A percentile compares a stretch with the other conserved stretches of the same genome.
phyloP scores from a whole-genome alignment of 1,140 invertebrate species.

The Neomicropteryx cornuta region DNA sequence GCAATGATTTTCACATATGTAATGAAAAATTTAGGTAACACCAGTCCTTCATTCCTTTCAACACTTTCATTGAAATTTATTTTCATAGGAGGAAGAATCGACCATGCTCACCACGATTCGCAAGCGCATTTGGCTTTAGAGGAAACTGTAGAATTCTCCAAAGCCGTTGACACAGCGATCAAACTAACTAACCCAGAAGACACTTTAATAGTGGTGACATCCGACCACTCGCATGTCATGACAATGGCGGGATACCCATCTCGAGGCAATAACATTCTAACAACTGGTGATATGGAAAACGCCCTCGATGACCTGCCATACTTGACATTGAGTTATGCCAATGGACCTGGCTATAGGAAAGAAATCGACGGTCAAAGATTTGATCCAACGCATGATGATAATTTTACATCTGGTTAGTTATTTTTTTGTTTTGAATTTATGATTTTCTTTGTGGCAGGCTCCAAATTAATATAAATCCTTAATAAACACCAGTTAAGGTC shows the following conservation, averaged over 20 bases:
- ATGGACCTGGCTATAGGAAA: constrained; percentile 30
- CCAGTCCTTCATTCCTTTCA: too few species aligned
- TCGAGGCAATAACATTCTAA: constrained; percentile 42
- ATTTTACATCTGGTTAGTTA: too few species aligned
- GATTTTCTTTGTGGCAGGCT: too few species aligned
- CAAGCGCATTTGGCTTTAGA: constrained; percentile 57
- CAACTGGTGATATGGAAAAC: constrained; percentile 18
- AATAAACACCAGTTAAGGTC: too few species aligned
- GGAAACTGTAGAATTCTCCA: constrained; percentile 58
- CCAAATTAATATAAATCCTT: too few species aligned
- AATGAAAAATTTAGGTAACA: too few species aligned
- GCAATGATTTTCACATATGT: too few species aligned
- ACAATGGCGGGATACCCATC: constrained; percentile 53
- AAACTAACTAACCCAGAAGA: constrained; percentile 51
- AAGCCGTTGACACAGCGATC: constrained; percentile 49
- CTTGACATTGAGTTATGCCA: constrained; percentile 55
- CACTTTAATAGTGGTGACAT: constrained; percentile 61
- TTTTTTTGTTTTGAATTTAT: too few species aligned
- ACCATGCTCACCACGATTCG: constrained; percentile 70
- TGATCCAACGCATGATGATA: too few species aligned
- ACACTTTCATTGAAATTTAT: too few species aligned
- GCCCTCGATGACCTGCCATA: constrained; percentile 37
- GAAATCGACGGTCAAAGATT: too few species aligned
- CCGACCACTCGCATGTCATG: constrained; percentile 65
- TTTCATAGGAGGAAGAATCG: constrained; percentile 65